Evolutionary conservation across 1,140 invertebrate species (phyloP).

Genomic region (Drosophila pruinosa): DNA sequence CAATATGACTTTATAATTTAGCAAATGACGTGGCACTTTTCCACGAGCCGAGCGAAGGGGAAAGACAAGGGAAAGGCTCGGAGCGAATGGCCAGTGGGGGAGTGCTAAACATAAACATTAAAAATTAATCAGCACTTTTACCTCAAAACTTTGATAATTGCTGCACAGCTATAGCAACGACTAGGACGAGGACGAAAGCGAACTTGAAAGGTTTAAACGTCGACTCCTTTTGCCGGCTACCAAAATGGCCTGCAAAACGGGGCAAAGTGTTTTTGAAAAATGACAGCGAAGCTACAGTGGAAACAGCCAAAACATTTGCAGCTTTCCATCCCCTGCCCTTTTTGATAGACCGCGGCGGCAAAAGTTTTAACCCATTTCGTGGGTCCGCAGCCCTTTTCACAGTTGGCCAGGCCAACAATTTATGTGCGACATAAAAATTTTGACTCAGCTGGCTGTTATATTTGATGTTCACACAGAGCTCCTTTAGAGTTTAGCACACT

Average conservation of each 20-base stretch:
- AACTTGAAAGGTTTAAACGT: constrained; percentile 36
- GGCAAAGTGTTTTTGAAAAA: constrained; percentile 35
- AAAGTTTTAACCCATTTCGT: constrained; percentile 43
- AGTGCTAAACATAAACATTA: constrained; percentile 71
- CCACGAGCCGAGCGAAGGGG: not conserved
- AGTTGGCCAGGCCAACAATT: constrained; percentile 47
- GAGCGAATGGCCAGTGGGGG: not conserved
- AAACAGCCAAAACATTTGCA: too few relatives aligned
- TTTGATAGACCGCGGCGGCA: constrained; percentile 1
- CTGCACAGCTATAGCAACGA: constrained; percentile 44
- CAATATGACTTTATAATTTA: constrained; percentile 76
- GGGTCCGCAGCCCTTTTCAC: constrained; percentile 23
- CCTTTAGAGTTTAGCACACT: constrained; percentile 29
- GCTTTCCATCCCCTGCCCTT: not conserved
- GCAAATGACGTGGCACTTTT: constrained; percentile 54
- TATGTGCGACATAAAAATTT: constrained; percentile 72
- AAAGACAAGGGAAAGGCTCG: not conserved
- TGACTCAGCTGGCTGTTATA: constrained; percentile 70
- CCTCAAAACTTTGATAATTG: constrained; percentile 74
- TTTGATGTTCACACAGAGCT: constrained; percentile 46
- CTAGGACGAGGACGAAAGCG: not conserved
- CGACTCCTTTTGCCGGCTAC: not conserved
- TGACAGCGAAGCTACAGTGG: not conserved
- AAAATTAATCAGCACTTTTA: constrained; percentile 81
- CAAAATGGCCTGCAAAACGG: constrained; percentile 5